Evolutionary conservation across 2,113 vertebrate genomes (phyloP).

Genomic region (Grammomys dolichurus): DNA sequence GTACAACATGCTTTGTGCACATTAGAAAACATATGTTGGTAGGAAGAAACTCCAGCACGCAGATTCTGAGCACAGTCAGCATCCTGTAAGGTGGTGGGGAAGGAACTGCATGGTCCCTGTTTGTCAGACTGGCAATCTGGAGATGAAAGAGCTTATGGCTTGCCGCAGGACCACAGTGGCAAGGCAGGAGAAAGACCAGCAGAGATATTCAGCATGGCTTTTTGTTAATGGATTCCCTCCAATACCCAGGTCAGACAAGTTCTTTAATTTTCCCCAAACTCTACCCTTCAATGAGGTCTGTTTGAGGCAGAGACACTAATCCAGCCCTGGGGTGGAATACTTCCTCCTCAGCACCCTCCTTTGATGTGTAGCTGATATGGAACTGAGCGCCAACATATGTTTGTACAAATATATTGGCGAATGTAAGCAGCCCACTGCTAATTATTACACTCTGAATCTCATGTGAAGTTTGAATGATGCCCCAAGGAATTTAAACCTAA

Average conservation of each 20-base stretch:
- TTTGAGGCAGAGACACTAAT: slow-evolving; percentile 81
- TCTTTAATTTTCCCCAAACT: slow-evolving; percentile 73
- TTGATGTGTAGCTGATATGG: slow-evolving; percentile 81
- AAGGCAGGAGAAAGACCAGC: slow-evolving; percentile 29
- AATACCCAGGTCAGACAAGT: slow-evolving; percentile 48
- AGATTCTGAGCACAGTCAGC: not conserved
- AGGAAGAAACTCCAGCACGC: not conserved
- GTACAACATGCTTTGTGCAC: not conserved
- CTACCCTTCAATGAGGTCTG: slow-evolving; percentile 67
- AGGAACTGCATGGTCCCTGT: not conserved
- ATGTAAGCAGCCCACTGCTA: slow-evolving; percentile 78
- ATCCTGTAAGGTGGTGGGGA: not conserved
- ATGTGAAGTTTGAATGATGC: slow-evolving; percentile 71
- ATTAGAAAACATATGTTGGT: not conserved
- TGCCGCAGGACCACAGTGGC: slow-evolving; percentile 11
- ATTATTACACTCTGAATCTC: slow-evolving; percentile 79
- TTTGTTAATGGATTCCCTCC: slow-evolving; percentile 72
- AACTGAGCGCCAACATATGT: slow-evolving; percentile 77
- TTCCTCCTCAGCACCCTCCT: slow-evolving; percentile 69
- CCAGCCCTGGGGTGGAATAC: slow-evolving; percentile 80
- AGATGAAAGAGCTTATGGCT: slow-evolving; percentile 59
- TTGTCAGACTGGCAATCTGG: slow-evolving; percentile 17
- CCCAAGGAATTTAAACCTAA: slow-evolving; percentile 72
- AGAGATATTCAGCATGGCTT: slow-evolving; percentile 42
- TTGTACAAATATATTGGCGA: slow-evolving; percentile 82